Evolutionary conservation across 1,140 invertebrate species (phyloP), one percentile per base, ranked within the genome.

Genomic region (Temnothorax curvispinosus): DNA sequence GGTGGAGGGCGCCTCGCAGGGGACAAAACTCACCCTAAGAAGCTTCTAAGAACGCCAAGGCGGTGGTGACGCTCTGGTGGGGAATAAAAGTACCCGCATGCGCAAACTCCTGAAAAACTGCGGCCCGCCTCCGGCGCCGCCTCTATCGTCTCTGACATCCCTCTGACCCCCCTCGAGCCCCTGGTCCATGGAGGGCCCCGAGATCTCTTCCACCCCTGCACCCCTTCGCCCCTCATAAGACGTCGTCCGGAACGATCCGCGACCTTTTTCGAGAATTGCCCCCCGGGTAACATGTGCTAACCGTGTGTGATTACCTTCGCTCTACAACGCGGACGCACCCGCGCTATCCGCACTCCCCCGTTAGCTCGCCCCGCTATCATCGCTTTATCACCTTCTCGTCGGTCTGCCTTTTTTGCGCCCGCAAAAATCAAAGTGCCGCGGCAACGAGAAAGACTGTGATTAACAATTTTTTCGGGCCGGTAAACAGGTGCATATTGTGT

Each of bases 21-120:
- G 93, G 93, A 95, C 94, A 95, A 95, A 95, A 95, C 92, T 95
- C 92, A 90, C 90, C 92, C 93, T 95, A 95, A 95, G 94, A 95
- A 95, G 93, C 94, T 93, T 95, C 95, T 95, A 95, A 95, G 94
- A 95, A 95, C 92, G 89, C 69, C 87, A 92, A 92, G 91, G 92
- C 88, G 91, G 88, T 71, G 89, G 91, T 67, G 80, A 38, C 86
- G 86, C 54, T 75, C 54, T 92, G 93, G 93, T 91, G 93, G 92
- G 92, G 93, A 92, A 94, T 94, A 94, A 95, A 95, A 94, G 93
- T 94, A 75, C 88, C 90, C 94, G 94, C 95, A 95, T 95, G 95
- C 95, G 94, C 95, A 94, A 87, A 86, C 80, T 71, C 75, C 38
- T 87, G 90, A 95, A 95, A 95, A 95, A 95, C 62, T 95, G 88